phyloP scores from a whole-genome alignment of 1,140 invertebrate species.

The Bombyx mandarina region DNA sequence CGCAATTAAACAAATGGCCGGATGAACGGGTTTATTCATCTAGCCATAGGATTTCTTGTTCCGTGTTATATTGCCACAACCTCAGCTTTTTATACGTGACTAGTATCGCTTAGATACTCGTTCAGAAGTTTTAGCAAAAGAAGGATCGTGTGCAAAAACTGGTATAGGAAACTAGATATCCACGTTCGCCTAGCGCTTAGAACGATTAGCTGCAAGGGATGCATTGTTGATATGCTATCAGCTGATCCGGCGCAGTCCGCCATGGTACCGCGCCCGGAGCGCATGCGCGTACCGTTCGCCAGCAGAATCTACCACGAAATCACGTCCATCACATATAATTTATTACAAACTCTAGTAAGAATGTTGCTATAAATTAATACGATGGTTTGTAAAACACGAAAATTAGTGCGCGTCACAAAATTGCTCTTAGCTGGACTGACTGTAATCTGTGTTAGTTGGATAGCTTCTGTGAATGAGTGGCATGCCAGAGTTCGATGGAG shows the following conservation, averaged over 20 bases:
- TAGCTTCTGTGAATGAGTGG: conserved; percentile 50
- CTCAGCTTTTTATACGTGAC: conserved; percentile 37
- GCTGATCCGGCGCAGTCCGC: conserved; percentile 57
- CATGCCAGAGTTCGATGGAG: conserved; percentile 34
- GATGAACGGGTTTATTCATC: conserved; percentile 17
- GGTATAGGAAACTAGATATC: conserved; percentile 57
- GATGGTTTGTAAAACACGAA: conserved; percentile 28
- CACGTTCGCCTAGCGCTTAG: conserved; percentile 46
- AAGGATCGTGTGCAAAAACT: conserved; percentile 36
- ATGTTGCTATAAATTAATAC: background rate
- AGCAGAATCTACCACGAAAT: conserved; percentile 7
- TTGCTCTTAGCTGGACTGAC: conserved; percentile 47
- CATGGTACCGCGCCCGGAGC: conserved; percentile 46
- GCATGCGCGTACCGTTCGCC: conserved; percentile 43
- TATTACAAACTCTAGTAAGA: background rate
- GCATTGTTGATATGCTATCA: conserved; percentile 64
- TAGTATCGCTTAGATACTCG: conserved; percentile 31
- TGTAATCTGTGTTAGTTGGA: conserved; percentile 55
- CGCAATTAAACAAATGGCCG: conserved; percentile 39
- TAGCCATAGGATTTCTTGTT: conserved; percentile 46
- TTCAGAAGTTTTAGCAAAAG: conserved; percentile 23
- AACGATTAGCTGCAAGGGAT: conserved; percentile 50
- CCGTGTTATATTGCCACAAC: conserved; percentile 41
- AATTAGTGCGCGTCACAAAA: conserved; percentile 45
- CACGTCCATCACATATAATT: background rate